Base-by-base conservation (phyloP, 2,797 vertebrate species). In the Nothura maculosa region DNA sequence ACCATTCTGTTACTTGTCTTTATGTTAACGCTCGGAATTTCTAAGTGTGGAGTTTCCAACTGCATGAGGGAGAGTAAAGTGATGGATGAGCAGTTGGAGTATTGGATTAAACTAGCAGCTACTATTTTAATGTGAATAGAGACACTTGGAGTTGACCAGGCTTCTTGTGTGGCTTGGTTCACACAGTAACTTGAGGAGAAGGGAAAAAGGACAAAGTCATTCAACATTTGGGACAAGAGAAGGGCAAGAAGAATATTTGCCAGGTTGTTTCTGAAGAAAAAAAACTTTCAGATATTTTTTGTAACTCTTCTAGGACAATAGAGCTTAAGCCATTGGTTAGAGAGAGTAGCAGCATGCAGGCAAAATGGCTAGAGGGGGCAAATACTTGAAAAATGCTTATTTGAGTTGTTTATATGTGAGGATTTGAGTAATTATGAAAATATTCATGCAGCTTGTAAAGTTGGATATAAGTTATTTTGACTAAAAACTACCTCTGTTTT, bases 71-170 rank as follows among this genome's bases (percentile, higher is more conserved):
- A 78, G 43, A 28, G 47, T 13, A 68, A 67, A 58, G 64, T 60
- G 57, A 68, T 32, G 40, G 85, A 58, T 30, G 54, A 83, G 27
- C 58, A 57, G 40, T 68, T 77, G 24, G 32, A 19, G 4, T 72
- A 40, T 43, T 34, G 40, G 10, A 43, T 69, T 77, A 81, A 81
- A 68, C 60, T 30, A 68, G 18, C 40, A 45, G 15, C 73, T 78
- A 18, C 10, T 3, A 43, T 38, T 38, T 12, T 55, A 32, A 5
- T 0, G 0, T n/a, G 5, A 28, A 18, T 14, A 43, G 62, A 68
- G 54, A 63, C 50, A 22, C 21, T 32, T 0, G 11, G 52, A 75
- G 45, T 40, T 90, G 68, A 32, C 24, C 34, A 48, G 52, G n/a
- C 13, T 27, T 32, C 68, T 77, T 58, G 58, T 27, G 3, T 42